Evolutionary conservation across 2,113 vertebrate genomes (phyloP), one percentile per base, ranked within the genome.

Genomic region (Mugil cephalus): DNA sequence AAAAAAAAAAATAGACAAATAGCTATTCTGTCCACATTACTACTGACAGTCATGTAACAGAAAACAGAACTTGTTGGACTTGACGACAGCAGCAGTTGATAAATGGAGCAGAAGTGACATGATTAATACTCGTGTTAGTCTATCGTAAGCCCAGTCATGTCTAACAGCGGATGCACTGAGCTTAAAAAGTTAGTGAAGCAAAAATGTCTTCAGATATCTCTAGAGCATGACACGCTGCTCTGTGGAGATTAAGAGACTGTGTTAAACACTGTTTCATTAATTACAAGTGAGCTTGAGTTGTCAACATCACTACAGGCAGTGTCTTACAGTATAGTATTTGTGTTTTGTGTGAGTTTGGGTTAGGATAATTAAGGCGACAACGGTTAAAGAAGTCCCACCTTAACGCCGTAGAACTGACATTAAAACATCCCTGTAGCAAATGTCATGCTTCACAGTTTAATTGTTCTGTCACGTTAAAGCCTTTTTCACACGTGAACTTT

Each of bases 221-320:
- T 17, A 43, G 18, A 47, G 12, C 17, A 18, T 38, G 46, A 61
- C 38, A 47, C 21, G 17, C 34, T 10, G 61, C 17, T 50, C 46
- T 48, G 36, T 30, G 19, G 47, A 30, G 19, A 52, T 12, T 17
- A 42, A 8, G 15, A 36, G 8, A 38, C 53, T 55, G 62, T 0
- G 2, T 52, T 52, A 30, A 53, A 52, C 48, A 42, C 4, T 42
- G 38, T 52, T 30, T 52, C 36, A 66, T 53, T 66, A 17, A 52
- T 42, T 39, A 17, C 19, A 30, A 66, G 17, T 30, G 38, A 24
- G 38, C 6, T 34, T 4, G 17, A 63, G 60, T 17, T 50, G 46
- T 50, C 14, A 18, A 8, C 36, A 17, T 48, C 14, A 10, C 8
- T 64, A 19, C 45, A 47, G 46, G n/a, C 11, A 38, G 9, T 8